Base-by-base conservation (phyloP, 2,113 vertebrate genomes). In the Pachyramphus minor region DNA sequence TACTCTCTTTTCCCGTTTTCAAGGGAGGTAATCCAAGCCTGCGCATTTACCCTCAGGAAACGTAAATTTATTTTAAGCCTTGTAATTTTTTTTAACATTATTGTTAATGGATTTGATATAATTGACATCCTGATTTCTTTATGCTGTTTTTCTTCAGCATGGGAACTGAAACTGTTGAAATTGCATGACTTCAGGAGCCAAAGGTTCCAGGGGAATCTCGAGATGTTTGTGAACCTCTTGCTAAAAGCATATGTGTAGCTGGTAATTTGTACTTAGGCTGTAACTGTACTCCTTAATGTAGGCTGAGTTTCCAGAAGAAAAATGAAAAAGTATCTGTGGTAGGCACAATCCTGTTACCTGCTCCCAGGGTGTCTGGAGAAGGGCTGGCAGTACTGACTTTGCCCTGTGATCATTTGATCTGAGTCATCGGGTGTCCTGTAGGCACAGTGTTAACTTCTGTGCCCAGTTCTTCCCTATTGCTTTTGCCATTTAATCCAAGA, bases 401-500 rank as follows among this genome's bases (percentile, higher is more conserved):
- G 67, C 50, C 55, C 45, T 63, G 45, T 58, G 90, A 45, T 64
- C 37, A 83, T 95, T 93, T 39, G 55, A 62, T 94, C 63, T 12
- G 75, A 77, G 85, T 88, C 75, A 53, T 30, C 0, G 1, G 5
- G 13, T 84, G 79, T 79, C 74, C 71, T 0, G 2, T n/a, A 20
- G 28, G 58, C 4, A 0, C 44, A 17, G 35, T 1, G 1, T 33
- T 60, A 31, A 73, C 62, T 62, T 35, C 49, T 0, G 0, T 44
- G 49, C 49, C 63, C 5, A 8, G 18, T 59, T 39, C 75, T 80
- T 86, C 37, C 18, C 63, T 69, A 2, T 19, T 67, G 35, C 49
- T 56, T 93, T 66, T 50, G 39, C 55, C 67, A 10, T 49, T 88
- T 20, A 66, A 63, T 14, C 8, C 0, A 0, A 11, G 17, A 28